Evolutionary conservation across 2,797 vertebrate genomes (phyloP).

Genomic region (Hippoglossus hippoglossus): DNA sequence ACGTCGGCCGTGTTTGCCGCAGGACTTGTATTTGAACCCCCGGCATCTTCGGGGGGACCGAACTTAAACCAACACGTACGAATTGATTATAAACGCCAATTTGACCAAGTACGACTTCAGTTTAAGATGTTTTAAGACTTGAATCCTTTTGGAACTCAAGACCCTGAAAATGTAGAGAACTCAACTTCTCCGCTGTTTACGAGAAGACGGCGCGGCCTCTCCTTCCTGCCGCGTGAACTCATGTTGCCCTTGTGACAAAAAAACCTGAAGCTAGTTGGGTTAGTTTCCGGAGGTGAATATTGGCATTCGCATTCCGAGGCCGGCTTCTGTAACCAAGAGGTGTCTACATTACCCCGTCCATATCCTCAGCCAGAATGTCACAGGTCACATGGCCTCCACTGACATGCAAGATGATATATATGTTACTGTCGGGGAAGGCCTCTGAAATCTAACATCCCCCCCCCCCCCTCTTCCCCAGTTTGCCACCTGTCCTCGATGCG

Average conservation of each 20-base stretch:
- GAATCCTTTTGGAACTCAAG: not conserved
- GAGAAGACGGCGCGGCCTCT: not conserved
- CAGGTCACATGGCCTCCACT: slow-evolving; percentile 62
- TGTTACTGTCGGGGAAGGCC: slow-evolving; percentile 60
- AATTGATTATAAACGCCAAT: not conserved
- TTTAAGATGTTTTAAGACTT: not conserved
- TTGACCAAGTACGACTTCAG: not conserved
- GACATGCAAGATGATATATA: slow-evolving; percentile 71
- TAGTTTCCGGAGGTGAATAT: slow-evolving; percentile 70
- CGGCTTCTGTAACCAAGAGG: slow-evolving; percentile 63
- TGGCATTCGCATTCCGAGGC: slow-evolving; percentile 61
- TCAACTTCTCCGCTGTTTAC: not conserved
- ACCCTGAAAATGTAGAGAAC: not conserved
- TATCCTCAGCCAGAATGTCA: slow-evolving; percentile 71
- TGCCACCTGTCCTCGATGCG: slow-evolving; percentile 35
- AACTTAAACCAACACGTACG: slow-evolving; percentile 3
- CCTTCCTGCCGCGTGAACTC: slow-evolving; percentile 33
- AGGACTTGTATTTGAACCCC: slow-evolving; percentile 5
- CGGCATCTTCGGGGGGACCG: not conserved
- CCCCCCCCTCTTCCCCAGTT: slow-evolving; percentile 34
- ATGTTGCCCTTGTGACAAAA: slow-evolving; percentile 44
- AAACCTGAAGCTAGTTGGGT: slow-evolving; percentile 38
- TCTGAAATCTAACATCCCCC: slow-evolving; percentile 49
- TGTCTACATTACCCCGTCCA: slow-evolving; percentile 68
- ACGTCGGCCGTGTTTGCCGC: slow-evolving; percentile 5